phyloP scores from a whole-genome alignment of 2,797 vertebrate species.

The Botia kubotai region DNA sequence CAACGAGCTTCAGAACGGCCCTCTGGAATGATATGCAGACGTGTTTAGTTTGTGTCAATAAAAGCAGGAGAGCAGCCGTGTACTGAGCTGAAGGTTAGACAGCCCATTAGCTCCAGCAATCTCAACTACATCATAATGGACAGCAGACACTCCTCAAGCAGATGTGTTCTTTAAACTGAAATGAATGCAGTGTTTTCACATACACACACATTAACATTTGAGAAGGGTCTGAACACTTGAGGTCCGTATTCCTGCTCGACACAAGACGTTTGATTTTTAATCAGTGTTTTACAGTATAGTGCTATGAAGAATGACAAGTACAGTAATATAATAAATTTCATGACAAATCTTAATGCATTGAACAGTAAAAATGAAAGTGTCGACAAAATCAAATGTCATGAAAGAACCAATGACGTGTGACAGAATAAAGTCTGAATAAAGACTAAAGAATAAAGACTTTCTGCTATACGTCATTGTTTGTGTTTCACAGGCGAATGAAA shows the following conservation, averaged over 20 bases:
- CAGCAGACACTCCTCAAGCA: not conserved
- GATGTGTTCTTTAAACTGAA: conserved; percentile 10
- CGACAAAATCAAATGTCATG: no score
- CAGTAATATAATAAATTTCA: no score
- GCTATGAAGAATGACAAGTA: not conserved
- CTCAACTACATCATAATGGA: conserved; percentile 16
- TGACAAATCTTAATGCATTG: no score
- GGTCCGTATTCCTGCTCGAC: not conserved
- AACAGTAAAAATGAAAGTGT: no score
- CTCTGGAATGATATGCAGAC: conserved; percentile 25
- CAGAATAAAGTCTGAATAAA: no score
- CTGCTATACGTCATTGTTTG: no score
- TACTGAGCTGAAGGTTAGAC: conserved; percentile 41
- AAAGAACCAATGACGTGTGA: no score
- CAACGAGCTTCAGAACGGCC: conserved; percentile 42
- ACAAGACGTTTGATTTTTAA: not conserved
- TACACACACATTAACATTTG: not conserved
- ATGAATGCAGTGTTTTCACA: not conserved
- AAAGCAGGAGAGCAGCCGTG: not conserved
- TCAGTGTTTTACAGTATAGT: not conserved
- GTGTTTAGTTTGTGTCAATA: conserved; percentile 30
- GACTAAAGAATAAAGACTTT: no score
- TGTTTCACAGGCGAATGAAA: no score
- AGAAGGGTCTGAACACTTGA: not conserved
- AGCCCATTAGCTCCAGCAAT: conserved; percentile 22